Conservation (phyloP, 2,113 vertebrate species). For the Etheostoma cragini region DNA sequence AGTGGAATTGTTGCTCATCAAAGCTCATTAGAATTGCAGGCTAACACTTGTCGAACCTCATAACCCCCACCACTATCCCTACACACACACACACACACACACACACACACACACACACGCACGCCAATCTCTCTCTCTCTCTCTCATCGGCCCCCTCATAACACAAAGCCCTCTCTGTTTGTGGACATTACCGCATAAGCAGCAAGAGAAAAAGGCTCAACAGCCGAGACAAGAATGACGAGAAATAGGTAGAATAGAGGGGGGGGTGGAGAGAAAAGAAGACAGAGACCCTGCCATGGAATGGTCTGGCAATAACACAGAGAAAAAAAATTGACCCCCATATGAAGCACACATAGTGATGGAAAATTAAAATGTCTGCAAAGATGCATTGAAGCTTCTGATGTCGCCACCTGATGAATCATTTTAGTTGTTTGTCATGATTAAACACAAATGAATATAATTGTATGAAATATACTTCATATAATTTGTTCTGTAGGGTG, state of each 20-base stretch:
- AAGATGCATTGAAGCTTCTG: not conserved
- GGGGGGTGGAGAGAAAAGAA: conserved; percentile 22
- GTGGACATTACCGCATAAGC: conserved; percentile 69
- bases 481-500: not conserved
- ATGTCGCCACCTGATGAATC: not conserved
- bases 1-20: conserved; percentile 75
- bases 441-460: not conserved
- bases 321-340: conserved; percentile 19
- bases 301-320: conserved; percentile 21
- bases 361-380: conserved; percentile 12
- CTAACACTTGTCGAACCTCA: conserved; percentile 62
- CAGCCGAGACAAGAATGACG: conserved; percentile 51
- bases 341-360: conserved; percentile 19
- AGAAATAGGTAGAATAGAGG: conserved; percentile 68
- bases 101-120: conserved; percentile 23
- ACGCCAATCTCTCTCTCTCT: conserved; percentile 16
- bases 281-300: conserved; percentile 32
- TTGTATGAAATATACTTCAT: not conserved
- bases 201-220: conserved; percentile 70
- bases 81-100: conserved; percentile 16
- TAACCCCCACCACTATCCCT: conserved; percentile 39
- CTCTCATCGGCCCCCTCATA: conserved; percentile 32
- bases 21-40: conserved; percentile 74
- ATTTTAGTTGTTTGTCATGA: not conserved
- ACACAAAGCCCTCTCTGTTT: conserved; percentile 85